phyloP scores from a whole-genome alignment of 2,797 vertebrate genomes.

The Rhabdomys pumilio region DNA sequence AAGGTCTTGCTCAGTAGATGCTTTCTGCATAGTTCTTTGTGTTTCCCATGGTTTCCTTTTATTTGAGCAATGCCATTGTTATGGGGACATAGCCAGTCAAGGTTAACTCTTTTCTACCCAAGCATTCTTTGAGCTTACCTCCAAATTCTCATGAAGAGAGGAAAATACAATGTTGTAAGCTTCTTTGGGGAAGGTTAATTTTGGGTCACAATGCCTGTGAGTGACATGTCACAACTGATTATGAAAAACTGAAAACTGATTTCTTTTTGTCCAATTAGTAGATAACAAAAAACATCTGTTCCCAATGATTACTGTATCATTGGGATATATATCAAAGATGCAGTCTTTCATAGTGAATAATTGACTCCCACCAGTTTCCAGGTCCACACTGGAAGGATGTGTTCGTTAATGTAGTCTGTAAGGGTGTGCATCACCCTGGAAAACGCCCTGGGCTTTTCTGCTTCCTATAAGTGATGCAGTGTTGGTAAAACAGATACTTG shows the following conservation, averaged over 20 bases:
- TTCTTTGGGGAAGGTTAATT: slow-evolving; percentile 80
- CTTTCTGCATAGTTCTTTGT: background rate
- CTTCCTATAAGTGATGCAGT: background rate
- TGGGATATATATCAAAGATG: background rate
- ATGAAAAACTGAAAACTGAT: slow-evolving; percentile 81
- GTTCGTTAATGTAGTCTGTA: slow-evolving; percentile 61
- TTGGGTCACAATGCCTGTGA: slow-evolving; percentile 81
- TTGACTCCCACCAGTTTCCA: background rate
- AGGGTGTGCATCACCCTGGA: slow-evolving; percentile 8
- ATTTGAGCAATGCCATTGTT: slow-evolving; percentile 68
- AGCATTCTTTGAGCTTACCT: slow-evolving; percentile 68
- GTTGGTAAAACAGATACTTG: slow-evolving; percentile 3
- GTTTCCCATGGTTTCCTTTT: slow-evolving; percentile 64
- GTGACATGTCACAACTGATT: slow-evolving; percentile 84
- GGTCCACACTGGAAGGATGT: slow-evolving; percentile 19
- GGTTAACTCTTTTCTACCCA: slow-evolving; percentile 78
- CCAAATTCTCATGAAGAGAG: slow-evolving; percentile 44
- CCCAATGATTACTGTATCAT: slow-evolving; percentile 70
- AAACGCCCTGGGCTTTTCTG: slow-evolving; percentile 26
- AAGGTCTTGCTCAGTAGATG: background rate
- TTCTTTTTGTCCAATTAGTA: slow-evolving; percentile 70
- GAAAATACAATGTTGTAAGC: slow-evolving; percentile 79
- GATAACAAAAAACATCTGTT: slow-evolving; percentile 74
- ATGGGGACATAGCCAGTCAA: slow-evolving; percentile 56
- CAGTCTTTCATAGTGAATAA: slow-evolving; percentile 26